phyloP scores from a whole-genome alignment of 2,113 vertebrate species.

The Himantopus leucocephalus region DNA sequence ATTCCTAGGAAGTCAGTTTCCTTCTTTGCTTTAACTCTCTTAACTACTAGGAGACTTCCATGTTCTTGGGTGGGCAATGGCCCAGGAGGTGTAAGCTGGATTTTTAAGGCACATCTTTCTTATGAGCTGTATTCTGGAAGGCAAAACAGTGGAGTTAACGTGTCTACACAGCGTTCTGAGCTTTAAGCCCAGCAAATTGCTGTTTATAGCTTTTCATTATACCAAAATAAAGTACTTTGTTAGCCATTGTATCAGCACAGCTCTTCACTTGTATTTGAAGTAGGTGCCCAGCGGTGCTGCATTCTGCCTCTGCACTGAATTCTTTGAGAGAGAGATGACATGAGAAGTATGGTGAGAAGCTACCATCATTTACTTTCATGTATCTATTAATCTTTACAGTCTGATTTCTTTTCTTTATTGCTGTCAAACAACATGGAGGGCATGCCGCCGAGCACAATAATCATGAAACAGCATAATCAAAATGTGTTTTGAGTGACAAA shows the following conservation, averaged over 20 bases:
- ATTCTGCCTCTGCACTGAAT: background rate
- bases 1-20: background rate
- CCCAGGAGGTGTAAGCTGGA: background rate
- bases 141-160: background rate
- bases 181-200: background rate
- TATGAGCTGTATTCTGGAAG: background rate
- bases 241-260: background rate
- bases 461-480: background rate
- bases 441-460: background rate
- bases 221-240: background rate
- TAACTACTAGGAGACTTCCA: background rate
- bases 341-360: background rate
- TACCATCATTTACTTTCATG: background rate
- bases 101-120: background rate
- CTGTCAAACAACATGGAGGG: background rate
- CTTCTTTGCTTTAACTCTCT: background rate
- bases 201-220: background rate
- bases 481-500: background rate
- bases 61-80: background rate
- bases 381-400: background rate
- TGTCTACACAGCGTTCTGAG: background rate
- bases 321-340: background rate
- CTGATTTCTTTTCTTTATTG: background rate
- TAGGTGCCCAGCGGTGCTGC: background rate
- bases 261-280: background rate